Conservation (phyloP, 2,113 vertebrate species). For the Ammodytes dubius region DNA sequence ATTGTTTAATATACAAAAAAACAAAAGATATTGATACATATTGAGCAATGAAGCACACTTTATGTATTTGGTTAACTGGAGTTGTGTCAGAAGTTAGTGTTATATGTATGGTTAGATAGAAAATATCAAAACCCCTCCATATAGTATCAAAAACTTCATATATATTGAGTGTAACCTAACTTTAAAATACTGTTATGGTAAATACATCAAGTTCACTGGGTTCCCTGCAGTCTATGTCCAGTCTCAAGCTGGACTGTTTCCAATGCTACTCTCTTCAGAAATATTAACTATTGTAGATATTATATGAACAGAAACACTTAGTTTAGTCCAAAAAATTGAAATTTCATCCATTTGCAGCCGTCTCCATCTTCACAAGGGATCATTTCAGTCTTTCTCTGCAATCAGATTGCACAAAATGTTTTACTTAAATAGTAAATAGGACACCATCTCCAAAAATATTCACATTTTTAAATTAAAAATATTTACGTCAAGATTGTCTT, state of each 20-base stretch:
- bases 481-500: neutral
- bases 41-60: neutral
- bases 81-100: neutral
- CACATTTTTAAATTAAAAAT: neutral
- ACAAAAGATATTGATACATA: neutral
- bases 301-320: neutral
- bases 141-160: neutral
- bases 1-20: constrained; percentile 13
- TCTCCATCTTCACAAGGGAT: constrained; percentile 22
- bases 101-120: neutral
- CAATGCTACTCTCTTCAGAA: neutral
- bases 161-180: neutral
- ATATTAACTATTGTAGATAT: neutral
- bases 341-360: constrained; percentile 1
- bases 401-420: constrained; percentile 25
- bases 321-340: neutral
- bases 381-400: constrained; percentile 57
- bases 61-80: neutral
- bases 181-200: constrained; percentile 9
- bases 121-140: neutral
- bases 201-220: neutral
- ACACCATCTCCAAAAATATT: neutral
- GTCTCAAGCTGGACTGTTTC: neutral
- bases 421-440: too few relatives aligned
- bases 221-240: neutral